These are phyloP conservation scores for Drosophila mulleri DNA, from an alignment of 2,888 invertebrate genomes.

Conservation along the genomic window DNA sequence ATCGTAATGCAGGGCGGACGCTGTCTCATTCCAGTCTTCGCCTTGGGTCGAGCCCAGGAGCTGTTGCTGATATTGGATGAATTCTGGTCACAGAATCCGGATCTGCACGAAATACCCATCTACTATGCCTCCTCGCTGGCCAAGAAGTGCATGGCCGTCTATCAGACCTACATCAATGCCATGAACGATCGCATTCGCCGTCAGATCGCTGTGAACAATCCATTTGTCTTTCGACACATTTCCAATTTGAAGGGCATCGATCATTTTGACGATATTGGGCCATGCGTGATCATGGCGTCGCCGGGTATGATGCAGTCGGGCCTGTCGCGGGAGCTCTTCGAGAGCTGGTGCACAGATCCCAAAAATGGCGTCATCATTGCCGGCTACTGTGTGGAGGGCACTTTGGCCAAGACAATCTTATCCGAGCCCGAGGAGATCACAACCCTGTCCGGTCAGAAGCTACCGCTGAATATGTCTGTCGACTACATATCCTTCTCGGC, in stretches of 20 bases:
- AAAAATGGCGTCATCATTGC: conserved; percentile 99
- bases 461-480: conserved; percentile 98
- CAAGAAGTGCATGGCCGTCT: conserved; percentile 99
- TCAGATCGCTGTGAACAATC: conserved; percentile 99
- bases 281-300: conserved; percentile 99
- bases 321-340: conserved; percentile 97
- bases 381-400: conserved; percentile 97
- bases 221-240: conserved; percentile 99
- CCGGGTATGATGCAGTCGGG: conserved; percentile 99
- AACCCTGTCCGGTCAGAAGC: conserved; percentile 97
- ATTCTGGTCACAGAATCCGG: conserved; percentile 95
- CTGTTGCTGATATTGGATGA: conserved; percentile 97
- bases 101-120: conserved; percentile 98
- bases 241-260: conserved; percentile 97
- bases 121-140: conserved; percentile 99
- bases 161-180: conserved; percentile 99
- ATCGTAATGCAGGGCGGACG: conserved; percentile 98
- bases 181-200: conserved; percentile 99
- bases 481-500: conserved; percentile 99
- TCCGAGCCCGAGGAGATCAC: conserved; percentile 99
- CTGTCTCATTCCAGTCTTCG: conserved; percentile 99
- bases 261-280: conserved; percentile 99
- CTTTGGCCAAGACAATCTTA: conserved; percentile 95
- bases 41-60: conserved; percentile 98
- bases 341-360: conserved; percentile 99